These are phyloP conservation scores for Zygothrica quintamaculata DNA, from an alignment of 2,888 invertebrate genomes.

Conservation along the genomic window DNA sequence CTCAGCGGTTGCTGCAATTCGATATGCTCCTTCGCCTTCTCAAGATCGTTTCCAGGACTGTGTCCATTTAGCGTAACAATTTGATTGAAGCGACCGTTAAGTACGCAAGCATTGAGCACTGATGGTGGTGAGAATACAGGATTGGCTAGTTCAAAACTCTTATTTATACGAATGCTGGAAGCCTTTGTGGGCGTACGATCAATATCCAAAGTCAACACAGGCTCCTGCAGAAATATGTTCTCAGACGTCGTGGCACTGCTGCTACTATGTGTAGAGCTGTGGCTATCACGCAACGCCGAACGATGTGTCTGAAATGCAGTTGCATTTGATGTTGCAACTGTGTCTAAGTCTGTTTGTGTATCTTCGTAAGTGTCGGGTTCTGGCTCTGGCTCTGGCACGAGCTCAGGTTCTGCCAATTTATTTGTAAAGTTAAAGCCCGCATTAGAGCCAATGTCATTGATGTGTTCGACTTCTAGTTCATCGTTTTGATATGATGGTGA, in stretches of 20 bases:
- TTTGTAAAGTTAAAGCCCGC: slow-evolving; percentile 29
- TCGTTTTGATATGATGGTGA: slow-evolving; percentile 60
- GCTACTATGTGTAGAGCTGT: slow-evolving; percentile 75
- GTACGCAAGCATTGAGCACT: slow-evolving; percentile 62
- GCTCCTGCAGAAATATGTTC: slow-evolving; percentile 84
- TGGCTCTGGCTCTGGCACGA: slow-evolving; percentile 39
- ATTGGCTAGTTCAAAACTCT: slow-evolving; percentile 78
- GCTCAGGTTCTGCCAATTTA: slow-evolving; percentile 25
- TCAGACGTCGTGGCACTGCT: slow-evolving; percentile 74
- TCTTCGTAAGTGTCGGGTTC: slow-evolving; percentile 7
- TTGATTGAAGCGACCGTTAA: slow-evolving; percentile 84
- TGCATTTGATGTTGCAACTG: slow-evolving; percentile 11
- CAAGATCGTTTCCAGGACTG: slow-evolving; percentile 26
- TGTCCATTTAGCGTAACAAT: slow-evolving; percentile 81
- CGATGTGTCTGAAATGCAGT: slow-evolving; percentile 64
- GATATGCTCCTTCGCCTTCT: slow-evolving; percentile 30
- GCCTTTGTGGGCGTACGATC: slow-evolving; percentile 84
- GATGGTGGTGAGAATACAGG: slow-evolving; percentile 82
- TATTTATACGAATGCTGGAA: slow-evolving; percentile 84
- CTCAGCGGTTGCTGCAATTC: slow-evolving; percentile 34
- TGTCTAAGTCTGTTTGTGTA: slow-evolving; percentile 20
- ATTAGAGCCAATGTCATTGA: slow-evolving; percentile 27
- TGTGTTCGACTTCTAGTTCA: slow-evolving; percentile 41
- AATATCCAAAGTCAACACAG: slow-evolving; percentile 83
- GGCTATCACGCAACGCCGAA: slow-evolving; percentile 73